Evolutionary conservation across 37 sponge, comb jelly and placozoan species (phyloP).

Genomic region (Mnemiopsis leidyi): DNA sequence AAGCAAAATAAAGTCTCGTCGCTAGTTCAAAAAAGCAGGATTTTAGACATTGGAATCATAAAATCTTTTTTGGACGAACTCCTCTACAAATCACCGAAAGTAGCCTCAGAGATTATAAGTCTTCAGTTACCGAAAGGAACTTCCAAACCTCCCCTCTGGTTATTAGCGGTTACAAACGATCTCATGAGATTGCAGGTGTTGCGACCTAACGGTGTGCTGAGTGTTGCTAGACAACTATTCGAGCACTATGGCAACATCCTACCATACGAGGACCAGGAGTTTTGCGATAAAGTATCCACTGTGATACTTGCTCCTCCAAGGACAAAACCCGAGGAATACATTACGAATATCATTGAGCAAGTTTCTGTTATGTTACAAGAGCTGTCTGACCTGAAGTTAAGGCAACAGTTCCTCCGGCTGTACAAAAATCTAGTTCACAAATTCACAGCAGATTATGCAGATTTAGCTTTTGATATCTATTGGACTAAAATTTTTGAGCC

Average conservation of each 20-base stretch:
- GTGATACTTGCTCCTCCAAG: conserved; percentile 37
- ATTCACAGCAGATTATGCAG: conserved; percentile 8
- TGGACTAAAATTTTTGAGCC: conserved; percentile 4
- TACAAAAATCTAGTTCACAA: conserved; percentile 44
- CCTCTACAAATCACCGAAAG: conserved; percentile 28
- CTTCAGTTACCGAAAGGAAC: conserved; percentile 49
- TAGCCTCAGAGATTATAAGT: background rate
- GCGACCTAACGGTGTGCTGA: conserved; percentile 45
- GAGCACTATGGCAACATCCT: conserved; percentile 27
- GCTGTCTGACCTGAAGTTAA: background rate
- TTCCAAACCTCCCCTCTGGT: background rate
- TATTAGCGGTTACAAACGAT: conserved; percentile 49
- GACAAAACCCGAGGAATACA: background rate
- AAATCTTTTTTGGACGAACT: conserved; percentile 20
- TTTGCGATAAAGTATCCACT: conserved; percentile 22
- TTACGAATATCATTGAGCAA: conserved; percentile 32
- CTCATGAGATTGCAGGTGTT: conserved; percentile 43
- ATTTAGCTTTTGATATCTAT: background rate
- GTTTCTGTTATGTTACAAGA: background rate
- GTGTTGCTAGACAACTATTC: conserved; percentile 15
- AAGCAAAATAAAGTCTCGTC: background rate
- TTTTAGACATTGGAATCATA: background rate
- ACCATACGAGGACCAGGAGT: conserved; percentile 30
- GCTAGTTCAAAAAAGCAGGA: background rate
- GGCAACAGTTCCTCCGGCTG: conserved; percentile 20